Evolutionary conservation across 92 coral and sea anemone genomes (phyloP), one percentile per base, ranked within the genome.

Genomic region (Paramuricea clavata): DNA sequence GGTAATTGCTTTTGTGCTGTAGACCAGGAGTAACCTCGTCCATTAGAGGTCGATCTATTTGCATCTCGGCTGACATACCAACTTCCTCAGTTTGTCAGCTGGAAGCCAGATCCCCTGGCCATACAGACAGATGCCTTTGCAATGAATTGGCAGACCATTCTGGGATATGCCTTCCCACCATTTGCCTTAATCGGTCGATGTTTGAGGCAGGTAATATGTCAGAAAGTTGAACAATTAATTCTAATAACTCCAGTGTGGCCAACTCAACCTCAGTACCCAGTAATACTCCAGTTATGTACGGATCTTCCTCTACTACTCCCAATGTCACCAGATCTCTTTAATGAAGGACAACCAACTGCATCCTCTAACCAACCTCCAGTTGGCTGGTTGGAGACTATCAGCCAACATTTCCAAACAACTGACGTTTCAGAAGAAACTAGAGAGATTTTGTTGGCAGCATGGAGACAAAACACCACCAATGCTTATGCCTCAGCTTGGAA

Each of bases 121-220:
- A 35, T 70, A 2, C 61, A 49, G 31, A 88, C 83, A 43, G 88
- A 82, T 65, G 90, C 90, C 7, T 80, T 87, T 76, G 12, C 86
- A 0, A 64, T 79, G 25, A 50, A 80, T 54, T 87, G 90, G 86
- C 3, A 23, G 17, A 69, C 13, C 0, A 26, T 81, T 12, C 39
- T 68, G 5, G 91, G 70, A 0, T 74, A 82, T 59, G 91, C 88
- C 50, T 59, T 88, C 33, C 39, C 65, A 89, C 79, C 87, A 70
- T 81, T 87, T 25, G 71, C 87, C 36, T 44, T 50, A 78, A 68
- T 81, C n/a, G 87, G 91, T 32, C 84, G 86, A 17, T 86, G 89
- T 42, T 74, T 86, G 12, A 17, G 39, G 8, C 86, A 86, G 25
- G 74, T n/a, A 8, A 12, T 67, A 30, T 74, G 62, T 22, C 81